Conservation (phyloP, 1,140 invertebrate genomes). For the Sycophaga agraensis region DNA sequence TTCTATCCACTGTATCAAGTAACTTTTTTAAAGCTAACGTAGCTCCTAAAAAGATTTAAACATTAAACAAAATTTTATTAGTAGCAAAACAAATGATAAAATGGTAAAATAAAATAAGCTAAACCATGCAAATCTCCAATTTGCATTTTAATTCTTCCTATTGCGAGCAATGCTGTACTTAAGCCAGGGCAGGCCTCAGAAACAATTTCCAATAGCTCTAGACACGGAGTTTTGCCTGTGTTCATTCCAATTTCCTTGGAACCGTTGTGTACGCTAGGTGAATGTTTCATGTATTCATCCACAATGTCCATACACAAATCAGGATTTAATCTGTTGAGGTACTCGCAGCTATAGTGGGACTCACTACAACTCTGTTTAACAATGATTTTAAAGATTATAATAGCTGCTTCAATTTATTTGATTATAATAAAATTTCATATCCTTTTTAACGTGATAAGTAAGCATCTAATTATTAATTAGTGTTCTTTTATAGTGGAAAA, state of each 20-base stretch:
- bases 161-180: conserved; percentile 69
- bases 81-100: not conserved
- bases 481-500: no score
- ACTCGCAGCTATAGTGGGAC: conserved; percentile 72
- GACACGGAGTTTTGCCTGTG: conserved; percentile 53
- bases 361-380: conserved; percentile 28
- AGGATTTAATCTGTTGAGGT: conserved; percentile 78
- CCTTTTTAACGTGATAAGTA: not conserved
- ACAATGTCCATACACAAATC: conserved; percentile 82
- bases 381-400: no score
- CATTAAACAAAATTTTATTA: not conserved
- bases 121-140: conserved; percentile 67
- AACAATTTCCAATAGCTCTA: conserved; percentile 72
- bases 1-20: conserved; percentile 72
- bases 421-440: not conserved
- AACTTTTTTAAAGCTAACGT: conserved; percentile 70
- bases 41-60: conserved; percentile 52
- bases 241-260: conserved; percentile 48
- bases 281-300: conserved; percentile 74
- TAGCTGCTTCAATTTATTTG: no score
- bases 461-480: no score
- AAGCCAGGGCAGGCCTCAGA: conserved; percentile 81
- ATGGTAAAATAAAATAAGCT: not conserved
- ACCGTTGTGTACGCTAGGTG: conserved; percentile 55
- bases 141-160: conserved; percentile 79